Evolutionary conservation across 2,113 vertebrate genomes (phyloP).

Genomic region (Grammomys surdaster): DNA sequence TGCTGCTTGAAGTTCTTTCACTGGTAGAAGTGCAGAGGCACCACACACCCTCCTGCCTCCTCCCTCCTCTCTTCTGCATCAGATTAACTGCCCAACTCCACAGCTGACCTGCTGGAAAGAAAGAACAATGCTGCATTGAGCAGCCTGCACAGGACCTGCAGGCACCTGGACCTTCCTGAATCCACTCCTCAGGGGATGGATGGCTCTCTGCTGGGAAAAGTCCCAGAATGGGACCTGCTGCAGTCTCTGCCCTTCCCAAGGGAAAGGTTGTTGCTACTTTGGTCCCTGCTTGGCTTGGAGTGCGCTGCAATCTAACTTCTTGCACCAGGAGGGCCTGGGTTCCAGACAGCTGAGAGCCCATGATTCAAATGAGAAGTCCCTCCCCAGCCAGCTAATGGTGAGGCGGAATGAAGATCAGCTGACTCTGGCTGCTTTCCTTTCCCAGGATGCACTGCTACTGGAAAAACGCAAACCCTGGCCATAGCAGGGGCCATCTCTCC

Average conservation of each 20-base stretch:
- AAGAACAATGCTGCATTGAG: background rate
- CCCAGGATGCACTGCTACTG: background rate
- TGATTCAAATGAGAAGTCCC: background rate
- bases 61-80: background rate
- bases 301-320: fast-evolving
- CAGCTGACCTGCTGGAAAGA: conserved; percentile 39
- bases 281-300: background rate
- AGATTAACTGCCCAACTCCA: conserved; percentile 3
- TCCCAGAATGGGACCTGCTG: too few species aligned
- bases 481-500: background rate
- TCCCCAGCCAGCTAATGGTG: background rate
- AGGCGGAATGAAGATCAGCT: background rate
- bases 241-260: background rate
- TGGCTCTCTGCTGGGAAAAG: background rate
- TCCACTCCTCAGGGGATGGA: fast-evolving
- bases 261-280: background rate
- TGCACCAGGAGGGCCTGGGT: background rate
- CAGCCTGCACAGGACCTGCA: background rate
- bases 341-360: background rate
- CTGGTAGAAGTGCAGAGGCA: conserved; percentile 66
- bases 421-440: background rate
- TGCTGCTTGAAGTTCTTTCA: conserved; percentile 80
- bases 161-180: background rate
- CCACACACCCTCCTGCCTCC: conserved; percentile 49
- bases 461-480: background rate